phyloP scores from a whole-genome alignment of 2,888 invertebrate species.

The Orchesella flavescens region DNA sequence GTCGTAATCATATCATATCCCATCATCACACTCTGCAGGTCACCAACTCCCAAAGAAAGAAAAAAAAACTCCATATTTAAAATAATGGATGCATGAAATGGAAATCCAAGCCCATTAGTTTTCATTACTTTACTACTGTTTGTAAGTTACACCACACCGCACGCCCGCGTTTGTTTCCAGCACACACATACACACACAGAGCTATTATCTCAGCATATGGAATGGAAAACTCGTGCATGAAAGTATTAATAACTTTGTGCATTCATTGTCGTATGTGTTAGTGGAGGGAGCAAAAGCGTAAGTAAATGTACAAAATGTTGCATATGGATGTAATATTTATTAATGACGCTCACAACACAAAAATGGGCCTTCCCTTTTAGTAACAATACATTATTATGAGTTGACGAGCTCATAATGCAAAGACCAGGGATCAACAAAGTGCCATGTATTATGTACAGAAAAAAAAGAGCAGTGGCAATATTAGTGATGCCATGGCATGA shows the following conservation, averaged over 20 bases:
- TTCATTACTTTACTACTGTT: slow-evolving; percentile 50
- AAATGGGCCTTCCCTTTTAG: slow-evolving; percentile 17
- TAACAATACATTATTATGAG: slow-evolving; percentile 18
- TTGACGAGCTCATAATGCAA: slow-evolving; percentile 45
- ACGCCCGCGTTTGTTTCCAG: not conserved
- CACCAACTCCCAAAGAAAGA: too few relatives aligned
- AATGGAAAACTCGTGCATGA: not conserved
- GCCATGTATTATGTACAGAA: slow-evolving; percentile 34
- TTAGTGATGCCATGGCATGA: not conserved
- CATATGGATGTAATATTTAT: not conserved
- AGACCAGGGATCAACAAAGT: slow-evolving; percentile 53
- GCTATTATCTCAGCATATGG: too few relatives aligned
- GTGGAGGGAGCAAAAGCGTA: too few relatives aligned
- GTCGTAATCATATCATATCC: too few relatives aligned
- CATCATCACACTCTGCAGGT: too few relatives aligned
- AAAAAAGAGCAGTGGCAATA: slow-evolving; percentile 11
- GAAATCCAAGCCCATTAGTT: slow-evolving; percentile 64
- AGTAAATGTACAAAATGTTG: too few relatives aligned
- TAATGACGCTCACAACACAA: not conserved
- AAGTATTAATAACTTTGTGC: slow-evolving; percentile 43
- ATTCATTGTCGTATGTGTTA: not conserved
- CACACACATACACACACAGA: not conserved
- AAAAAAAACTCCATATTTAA: too few relatives aligned
- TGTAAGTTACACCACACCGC: not conserved
- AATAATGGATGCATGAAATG: slow-evolving; percentile 57